A percentile compares a stretch with the other conserved stretches of the same genome.
These are phyloP conservation scores for Leptocoma aspasia DNA, from an alignment of 2,113 vertebrate genomes.

Conservation along the genomic window DNA sequence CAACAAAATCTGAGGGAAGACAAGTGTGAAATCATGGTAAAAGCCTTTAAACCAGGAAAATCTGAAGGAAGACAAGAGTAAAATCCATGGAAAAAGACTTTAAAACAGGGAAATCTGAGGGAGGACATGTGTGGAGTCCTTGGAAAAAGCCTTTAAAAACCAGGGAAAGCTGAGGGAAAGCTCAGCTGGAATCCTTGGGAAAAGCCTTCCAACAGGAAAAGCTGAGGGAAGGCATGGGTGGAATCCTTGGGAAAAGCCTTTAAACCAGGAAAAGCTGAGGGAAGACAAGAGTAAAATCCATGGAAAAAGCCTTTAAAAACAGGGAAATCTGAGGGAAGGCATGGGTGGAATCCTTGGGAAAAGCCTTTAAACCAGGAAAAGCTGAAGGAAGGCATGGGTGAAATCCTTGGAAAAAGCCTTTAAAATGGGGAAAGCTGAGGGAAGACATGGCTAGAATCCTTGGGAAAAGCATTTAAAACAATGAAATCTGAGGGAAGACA, in stretches of 20 bases:
- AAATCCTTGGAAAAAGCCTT: neutral
- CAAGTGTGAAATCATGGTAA: neutral
- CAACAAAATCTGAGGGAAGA: neutral
- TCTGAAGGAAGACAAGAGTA: rapidly evolving
- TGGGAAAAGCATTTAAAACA: neutral
- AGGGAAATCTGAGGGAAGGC: neutral
- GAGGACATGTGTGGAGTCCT: too few relatives aligned
- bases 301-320: neutral
- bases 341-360: too few relatives aligned
- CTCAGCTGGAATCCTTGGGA: rapidly evolving
- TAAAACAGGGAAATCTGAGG: neutral
- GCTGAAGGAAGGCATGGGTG: neutral
- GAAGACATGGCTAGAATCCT: rapidly evolving
- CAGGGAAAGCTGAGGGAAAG: neutral
- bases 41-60: neutral
- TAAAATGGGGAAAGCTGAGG: too few relatives aligned
- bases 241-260: neutral
- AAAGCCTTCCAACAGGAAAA: neutral
- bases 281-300: rapidly evolving
- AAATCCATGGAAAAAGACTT: neutral
- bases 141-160: neutral
- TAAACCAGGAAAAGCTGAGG: neutral
- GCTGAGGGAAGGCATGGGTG: neutral
- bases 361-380: neutral
- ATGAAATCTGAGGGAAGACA: neutral